Conservation (phyloP, 2,113 vertebrate species). For the Pelecanoides urinatrix region DNA sequence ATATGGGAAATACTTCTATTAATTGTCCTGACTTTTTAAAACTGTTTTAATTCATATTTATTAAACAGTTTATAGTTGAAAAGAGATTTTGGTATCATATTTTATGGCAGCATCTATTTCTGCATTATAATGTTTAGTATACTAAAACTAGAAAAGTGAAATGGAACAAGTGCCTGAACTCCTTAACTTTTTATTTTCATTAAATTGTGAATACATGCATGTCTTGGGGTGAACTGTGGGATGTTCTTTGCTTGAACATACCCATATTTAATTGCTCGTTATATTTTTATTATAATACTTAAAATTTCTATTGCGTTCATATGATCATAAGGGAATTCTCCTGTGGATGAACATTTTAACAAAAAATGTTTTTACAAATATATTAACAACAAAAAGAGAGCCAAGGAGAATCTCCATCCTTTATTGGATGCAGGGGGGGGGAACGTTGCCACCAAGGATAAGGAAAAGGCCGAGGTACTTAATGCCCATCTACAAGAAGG, state of each 20-base stretch:
- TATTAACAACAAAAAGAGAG: no score
- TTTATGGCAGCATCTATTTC: not conserved
- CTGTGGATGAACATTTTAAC: not conserved
- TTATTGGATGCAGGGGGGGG: no score
- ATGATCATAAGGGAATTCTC: not conserved
- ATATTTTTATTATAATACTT: not conserved
- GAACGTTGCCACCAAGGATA: no score
- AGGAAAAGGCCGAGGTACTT: no score
- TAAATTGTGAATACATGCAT: not conserved
- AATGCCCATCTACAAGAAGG: no score
- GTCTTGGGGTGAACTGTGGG: not conserved
- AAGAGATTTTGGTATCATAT: not conserved
- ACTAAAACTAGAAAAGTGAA: not conserved
- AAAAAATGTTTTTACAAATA: no score
- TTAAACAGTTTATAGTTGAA: not conserved
- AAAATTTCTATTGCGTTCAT: not conserved
- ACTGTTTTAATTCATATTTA: not conserved
- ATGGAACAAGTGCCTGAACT: not conserved
- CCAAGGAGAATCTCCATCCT: no score
- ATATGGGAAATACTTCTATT: not conserved
- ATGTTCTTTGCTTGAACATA: not conserved
- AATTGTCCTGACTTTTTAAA: not conserved
- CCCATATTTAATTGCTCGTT: not conserved
- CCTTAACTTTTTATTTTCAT: not conserved
- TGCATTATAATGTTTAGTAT: not conserved